Percentiles rank a stretch among this genome's conserved stretches.
phyloP scores from a whole-genome alignment of 2,113 vertebrate genomes.

The Glaucomys volans region DNA sequence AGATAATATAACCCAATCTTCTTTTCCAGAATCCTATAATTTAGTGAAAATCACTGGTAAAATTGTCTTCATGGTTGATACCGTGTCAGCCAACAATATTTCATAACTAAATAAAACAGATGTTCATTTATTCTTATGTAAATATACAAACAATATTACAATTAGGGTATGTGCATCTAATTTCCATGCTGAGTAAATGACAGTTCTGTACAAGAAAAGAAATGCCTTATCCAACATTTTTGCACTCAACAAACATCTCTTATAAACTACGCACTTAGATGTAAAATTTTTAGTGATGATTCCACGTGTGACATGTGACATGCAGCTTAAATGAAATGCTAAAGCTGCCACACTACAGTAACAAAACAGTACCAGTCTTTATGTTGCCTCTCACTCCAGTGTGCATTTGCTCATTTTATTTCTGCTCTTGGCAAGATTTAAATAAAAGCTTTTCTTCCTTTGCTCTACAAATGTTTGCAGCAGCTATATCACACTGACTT shows the following conservation, averaged over 20 bases:
- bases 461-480: conserved; percentile 82
- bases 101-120: background rate
- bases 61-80: background rate
- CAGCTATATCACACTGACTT: conserved; percentile 82
- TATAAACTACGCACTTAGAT: background rate
- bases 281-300: background rate
- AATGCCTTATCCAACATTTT: background rate
- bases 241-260: conserved; percentile 28
- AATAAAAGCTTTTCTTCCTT: conserved; percentile 82
- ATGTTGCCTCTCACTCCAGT: conserved; percentile 71
- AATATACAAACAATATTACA: background rate
- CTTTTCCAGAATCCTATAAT: background rate
- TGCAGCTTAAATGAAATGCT: conserved; percentile 23
- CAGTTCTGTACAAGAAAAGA: background rate
- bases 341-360: conserved; percentile 47
- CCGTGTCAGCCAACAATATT: background rate
- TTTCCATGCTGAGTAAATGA: background rate
- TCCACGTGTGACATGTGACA: background rate
- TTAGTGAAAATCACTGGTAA: background rate
- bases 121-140: background rate
- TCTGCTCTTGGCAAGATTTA: conserved; percentile 84
- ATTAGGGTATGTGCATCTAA: background rate
- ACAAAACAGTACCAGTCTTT: conserved; percentile 71
- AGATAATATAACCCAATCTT: background rate
- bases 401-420: conserved; percentile 84